Evolutionary conservation across 2,113 vertebrate genomes (phyloP).

Genomic region (Leucopsar rothschildi): DNA sequence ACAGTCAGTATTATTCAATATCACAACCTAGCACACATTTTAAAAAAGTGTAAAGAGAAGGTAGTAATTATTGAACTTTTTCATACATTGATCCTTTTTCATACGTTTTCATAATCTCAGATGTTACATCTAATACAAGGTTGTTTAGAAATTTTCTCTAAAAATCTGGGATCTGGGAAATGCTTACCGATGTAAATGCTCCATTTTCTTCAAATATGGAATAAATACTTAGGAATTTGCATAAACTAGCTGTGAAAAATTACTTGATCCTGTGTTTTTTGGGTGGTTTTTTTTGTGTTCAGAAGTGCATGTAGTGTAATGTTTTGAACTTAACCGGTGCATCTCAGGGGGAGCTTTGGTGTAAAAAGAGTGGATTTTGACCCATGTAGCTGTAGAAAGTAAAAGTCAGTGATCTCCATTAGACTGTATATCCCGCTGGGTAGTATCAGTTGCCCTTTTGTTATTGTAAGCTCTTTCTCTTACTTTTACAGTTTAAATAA

Average conservation of each 20-base stretch:
- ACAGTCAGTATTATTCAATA: background rate
- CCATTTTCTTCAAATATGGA: background rate
- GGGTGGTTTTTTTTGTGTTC: accelerated
- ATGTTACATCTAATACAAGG: background rate
- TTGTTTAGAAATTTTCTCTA: background rate
- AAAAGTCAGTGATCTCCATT: slow-evolving; percentile 56
- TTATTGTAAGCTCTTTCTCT: slow-evolving; percentile 63
- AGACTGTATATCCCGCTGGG: slow-evolving; percentile 55
- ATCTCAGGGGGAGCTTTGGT: slow-evolving; percentile 2
- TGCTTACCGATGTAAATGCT: background rate
- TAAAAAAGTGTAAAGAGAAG: background rate
- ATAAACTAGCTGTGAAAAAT: background rate
- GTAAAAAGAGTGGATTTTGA: slow-evolving; percentile 37
- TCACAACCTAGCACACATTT: background rate
- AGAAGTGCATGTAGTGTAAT: background rate
- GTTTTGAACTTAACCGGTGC: background rate
- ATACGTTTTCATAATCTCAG: slow-evolving; percentile 33
- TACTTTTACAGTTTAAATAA: slow-evolving; percentile 71
- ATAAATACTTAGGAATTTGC: background rate
- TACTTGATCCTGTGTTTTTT: background rate
- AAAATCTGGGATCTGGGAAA: background rate
- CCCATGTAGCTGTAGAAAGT: slow-evolving; percentile 42
- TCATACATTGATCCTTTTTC: background rate
- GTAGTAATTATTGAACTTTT: slow-evolving; percentile 10
- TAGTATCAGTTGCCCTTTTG: slow-evolving; percentile 63